A percentile compares a stretch with the other conserved stretches of the same genome.
phyloP scores from a whole-genome alignment of 2,797 vertebrate species.

The Tangara arthus region DNA sequence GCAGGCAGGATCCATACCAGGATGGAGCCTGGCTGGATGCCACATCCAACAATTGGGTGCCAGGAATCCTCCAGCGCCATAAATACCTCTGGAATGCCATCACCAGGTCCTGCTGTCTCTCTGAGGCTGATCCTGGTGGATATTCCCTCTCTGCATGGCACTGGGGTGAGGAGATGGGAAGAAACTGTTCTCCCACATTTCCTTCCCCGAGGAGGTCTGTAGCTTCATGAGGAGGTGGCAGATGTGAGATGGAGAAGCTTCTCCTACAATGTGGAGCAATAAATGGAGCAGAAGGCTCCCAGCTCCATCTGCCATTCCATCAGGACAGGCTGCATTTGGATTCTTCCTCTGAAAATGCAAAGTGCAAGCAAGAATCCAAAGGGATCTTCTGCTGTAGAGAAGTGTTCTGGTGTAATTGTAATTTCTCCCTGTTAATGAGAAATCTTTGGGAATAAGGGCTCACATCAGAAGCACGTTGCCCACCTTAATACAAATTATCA shows the following conservation, averaged over 20 bases:
- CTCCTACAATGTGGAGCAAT: not conserved
- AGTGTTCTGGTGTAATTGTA: not conserved
- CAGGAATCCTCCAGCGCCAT: not conserved
- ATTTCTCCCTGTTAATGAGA: not conserved
- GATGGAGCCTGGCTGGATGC: not conserved
- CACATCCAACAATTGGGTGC: rapidly evolving
- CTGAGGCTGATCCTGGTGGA: not conserved
- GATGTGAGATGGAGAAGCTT: not conserved
- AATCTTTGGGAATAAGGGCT: not conserved
- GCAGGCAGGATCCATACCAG: not conserved
- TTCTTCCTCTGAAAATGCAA: not conserved
- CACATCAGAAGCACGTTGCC: not conserved
- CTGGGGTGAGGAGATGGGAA: not conserved
- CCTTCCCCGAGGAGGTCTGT: not conserved
- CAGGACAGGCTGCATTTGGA: not conserved
- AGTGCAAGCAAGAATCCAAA: not conserved
- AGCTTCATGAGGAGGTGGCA: not conserved
- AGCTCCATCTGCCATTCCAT: not conserved
- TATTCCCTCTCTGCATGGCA: not conserved
- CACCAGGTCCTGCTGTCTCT: not conserved
- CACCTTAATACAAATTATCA: not conserved
- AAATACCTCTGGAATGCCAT: not conserved
- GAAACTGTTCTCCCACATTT: rapidly evolving
- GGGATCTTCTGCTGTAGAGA: not conserved
- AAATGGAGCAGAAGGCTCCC: not conserved